Evolutionary conservation across 2,113 vertebrate genomes (phyloP).

Genomic region (Orcinus orca): DNA sequence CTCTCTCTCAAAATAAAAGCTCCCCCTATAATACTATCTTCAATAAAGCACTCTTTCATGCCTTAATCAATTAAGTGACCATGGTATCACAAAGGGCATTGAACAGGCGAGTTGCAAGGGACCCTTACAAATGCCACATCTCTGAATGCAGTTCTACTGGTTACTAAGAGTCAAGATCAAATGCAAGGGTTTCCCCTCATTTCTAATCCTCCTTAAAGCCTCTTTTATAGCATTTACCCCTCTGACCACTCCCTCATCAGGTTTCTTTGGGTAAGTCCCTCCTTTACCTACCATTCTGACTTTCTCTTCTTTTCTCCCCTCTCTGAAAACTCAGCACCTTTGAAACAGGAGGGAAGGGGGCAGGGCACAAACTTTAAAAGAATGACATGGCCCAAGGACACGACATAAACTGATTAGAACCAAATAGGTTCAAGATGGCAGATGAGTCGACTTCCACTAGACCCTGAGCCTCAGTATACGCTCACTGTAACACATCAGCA

Average conservation of each 20-base stretch:
- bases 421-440: no score
- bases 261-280: not conserved
- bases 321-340: not conserved
- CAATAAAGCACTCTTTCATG: not conserved
- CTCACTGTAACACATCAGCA: no score
- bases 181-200: not conserved
- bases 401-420: no score
- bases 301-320: not conserved
- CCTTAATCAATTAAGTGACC: not conserved
- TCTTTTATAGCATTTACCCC: not conserved
- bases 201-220: not conserved
- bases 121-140: not conserved
- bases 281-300: not conserved
- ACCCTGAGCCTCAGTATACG: no score
- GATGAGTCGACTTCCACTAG: no score
- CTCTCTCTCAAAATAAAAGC: not conserved
- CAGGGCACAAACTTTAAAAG: no score
- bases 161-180: not conserved
- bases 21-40: not conserved
- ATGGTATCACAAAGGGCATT: not conserved
- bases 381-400: no score
- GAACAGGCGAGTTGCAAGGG: not conserved
- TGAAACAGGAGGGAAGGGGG: no score
- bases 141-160: not conserved
- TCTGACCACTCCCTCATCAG: not conserved